phyloP scores from a whole-genome alignment of 2,888 invertebrate genomes.

The Lutraria lutraria region DNA sequence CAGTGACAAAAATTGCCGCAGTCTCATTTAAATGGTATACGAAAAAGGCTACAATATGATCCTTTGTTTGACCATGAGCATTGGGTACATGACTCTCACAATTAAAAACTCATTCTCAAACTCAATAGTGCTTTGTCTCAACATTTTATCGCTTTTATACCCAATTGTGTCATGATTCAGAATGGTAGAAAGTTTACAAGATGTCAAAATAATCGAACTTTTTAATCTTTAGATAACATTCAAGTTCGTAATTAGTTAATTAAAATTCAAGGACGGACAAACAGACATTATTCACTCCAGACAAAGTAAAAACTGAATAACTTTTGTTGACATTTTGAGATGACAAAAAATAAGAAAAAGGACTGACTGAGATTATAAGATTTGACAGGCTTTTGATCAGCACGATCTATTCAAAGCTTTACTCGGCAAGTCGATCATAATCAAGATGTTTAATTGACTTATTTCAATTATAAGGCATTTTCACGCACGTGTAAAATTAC shows the following conservation, averaged over 20 bases:
- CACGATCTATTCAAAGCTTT: neutral
- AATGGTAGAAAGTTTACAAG: neutral
- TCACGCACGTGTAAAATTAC: conserved; percentile 45
- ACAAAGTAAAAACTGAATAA: conserved; percentile 9
- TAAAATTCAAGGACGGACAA: conserved; percentile 32
- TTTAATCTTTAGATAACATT: neutral
- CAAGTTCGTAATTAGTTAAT: conserved; percentile 22
- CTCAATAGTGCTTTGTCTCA: neutral
- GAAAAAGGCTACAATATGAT: neutral
- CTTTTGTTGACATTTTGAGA: conserved; percentile 24
- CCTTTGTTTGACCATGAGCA: neutral
- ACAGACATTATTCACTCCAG: neutral
- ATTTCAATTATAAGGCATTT: conserved; percentile 41
- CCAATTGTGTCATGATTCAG: neutral
- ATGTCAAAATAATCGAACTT: conserved; percentile 14
- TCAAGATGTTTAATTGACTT: conserved; percentile 10
- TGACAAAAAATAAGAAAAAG: neutral
- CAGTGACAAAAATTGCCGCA: too few species aligned
- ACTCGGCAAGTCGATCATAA: conserved; percentile 38
- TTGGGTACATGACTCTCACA: neutral
- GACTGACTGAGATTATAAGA: neutral
- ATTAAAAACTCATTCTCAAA: neutral
- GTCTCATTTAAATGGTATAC: neutral
- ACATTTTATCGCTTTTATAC: neutral
- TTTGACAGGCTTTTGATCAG: conserved; percentile 28